phyloP scores from a whole-genome alignment of 1,140 invertebrate species.

The Holcopasites calliopsidis region DNA sequence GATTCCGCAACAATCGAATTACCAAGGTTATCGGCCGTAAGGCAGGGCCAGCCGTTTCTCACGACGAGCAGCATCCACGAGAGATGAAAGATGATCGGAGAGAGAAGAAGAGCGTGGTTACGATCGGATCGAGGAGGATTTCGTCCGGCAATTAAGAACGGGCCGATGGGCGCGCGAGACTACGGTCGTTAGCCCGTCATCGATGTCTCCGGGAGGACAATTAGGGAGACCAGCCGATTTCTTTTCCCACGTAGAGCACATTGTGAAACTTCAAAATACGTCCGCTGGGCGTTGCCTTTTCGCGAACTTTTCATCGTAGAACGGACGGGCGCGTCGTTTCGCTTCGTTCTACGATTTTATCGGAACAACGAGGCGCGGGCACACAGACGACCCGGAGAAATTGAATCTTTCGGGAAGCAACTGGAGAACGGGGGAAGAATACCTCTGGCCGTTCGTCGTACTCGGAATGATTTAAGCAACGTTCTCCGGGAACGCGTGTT shows the following conservation, averaged over 20 bases:
- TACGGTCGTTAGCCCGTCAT: slow-evolving; percentile 29
- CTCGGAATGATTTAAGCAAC: neutral
- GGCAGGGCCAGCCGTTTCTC: slow-evolving; percentile 18
- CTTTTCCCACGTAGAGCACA: slow-evolving; percentile 36
- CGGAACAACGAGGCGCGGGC: too few species aligned
- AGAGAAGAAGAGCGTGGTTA: slow-evolving; percentile 23
- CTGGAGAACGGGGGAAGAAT: neutral
- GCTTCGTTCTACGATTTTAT: neutral
- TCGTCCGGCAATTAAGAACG: slow-evolving; percentile 40
- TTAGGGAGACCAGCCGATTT: slow-evolving; percentile 35
- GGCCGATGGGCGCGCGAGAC: neutral
- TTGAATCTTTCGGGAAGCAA: neutral
- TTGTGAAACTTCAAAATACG: slow-evolving; percentile 42
- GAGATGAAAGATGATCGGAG: neutral
- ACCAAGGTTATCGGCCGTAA: slow-evolving; percentile 36
- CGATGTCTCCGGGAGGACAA: slow-evolving; percentile 26
- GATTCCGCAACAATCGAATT: slow-evolving; percentile 52
- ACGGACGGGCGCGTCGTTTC: neutral
- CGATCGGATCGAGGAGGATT: slow-evolving; percentile 9
- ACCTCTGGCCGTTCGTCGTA: neutral
- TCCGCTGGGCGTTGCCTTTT: slow-evolving; percentile 23
- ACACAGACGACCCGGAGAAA: too few species aligned
- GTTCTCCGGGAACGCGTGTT: neutral
- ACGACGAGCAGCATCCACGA: neutral
- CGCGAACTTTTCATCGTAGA: neutral